These are phyloP conservation scores for Stegastes partitus DNA, from an alignment of 2,113 vertebrate species.

Conservation along the genomic window DNA sequence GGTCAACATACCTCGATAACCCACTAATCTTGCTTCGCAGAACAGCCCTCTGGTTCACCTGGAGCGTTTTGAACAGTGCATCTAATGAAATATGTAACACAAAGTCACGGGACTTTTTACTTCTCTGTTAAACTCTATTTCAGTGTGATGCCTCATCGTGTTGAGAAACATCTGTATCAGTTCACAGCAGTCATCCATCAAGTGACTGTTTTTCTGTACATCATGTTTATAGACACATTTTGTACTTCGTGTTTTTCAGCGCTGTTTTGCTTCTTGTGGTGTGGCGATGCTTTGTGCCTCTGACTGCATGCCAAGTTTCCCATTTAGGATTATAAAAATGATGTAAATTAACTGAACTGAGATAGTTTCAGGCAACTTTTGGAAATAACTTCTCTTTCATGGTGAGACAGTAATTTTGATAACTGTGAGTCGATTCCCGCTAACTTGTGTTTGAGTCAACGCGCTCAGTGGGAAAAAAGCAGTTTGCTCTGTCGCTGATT, in stretches of 20 bases:
- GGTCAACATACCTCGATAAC: too few relatives aligned
- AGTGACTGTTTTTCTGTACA: not conserved
- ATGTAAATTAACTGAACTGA: not conserved
- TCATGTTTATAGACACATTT: too few relatives aligned
- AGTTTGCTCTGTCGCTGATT: constrained; percentile 1
- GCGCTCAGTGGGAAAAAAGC: not conserved
- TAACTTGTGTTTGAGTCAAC: not conserved
- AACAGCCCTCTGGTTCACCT: too few relatives aligned
- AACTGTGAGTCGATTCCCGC: not conserved
- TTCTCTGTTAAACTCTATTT: not conserved
- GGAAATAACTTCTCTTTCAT: not conserved
- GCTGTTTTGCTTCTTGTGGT: too few relatives aligned
- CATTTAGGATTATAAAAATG: too few relatives aligned
- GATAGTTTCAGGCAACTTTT: not conserved
- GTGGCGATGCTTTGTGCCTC: too few relatives aligned
- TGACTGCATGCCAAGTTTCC: too few relatives aligned
- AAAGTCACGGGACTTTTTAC: not conserved
- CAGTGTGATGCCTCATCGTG: not conserved
- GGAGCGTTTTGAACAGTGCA: constrained; percentile 1
- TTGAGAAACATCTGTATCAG: not conserved
- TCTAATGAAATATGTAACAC: constrained; percentile 2
- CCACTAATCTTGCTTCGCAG: too few relatives aligned
- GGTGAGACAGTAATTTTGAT: not conserved
- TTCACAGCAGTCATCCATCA: not conserved
- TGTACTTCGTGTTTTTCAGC: too few relatives aligned